These are phyloP conservation scores for Bovichtus diacanthus DNA, from an alignment of 2,797 vertebrate genomes.

Conservation along the genomic window DNA sequence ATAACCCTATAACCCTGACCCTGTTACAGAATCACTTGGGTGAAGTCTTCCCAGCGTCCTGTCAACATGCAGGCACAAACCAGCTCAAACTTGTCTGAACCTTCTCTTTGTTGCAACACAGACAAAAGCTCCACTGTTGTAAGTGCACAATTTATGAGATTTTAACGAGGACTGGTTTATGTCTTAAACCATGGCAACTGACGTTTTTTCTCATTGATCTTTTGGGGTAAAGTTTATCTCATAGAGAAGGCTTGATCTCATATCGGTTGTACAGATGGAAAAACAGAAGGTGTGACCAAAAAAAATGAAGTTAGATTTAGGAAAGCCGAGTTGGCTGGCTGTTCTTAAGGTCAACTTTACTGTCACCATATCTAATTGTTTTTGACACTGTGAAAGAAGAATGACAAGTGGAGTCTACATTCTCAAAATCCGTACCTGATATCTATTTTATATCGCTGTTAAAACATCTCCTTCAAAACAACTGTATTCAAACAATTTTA, in stretches of 20 bases:
- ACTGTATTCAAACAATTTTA: too few relatives aligned
- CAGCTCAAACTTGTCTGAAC: slow-evolving; percentile 61
- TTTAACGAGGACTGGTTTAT: slow-evolving; percentile 21
- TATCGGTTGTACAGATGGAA: too few relatives aligned
- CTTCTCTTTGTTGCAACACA: slow-evolving; percentile 16
- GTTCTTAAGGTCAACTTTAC: background rate
- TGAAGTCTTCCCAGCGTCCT: slow-evolving; percentile 7
- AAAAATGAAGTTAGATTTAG: background rate
- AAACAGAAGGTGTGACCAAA: background rate
- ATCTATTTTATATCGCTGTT: too few relatives aligned
- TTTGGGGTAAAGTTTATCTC: background rate
- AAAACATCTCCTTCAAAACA: too few relatives aligned
- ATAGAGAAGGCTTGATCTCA: background rate
- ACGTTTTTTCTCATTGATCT: background rate
- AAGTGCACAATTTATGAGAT: slow-evolving; percentile 13
- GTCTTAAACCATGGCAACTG: slow-evolving; percentile 23
- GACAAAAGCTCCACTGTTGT: slow-evolving; percentile 64
- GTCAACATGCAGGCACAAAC: slow-evolving; percentile 34
- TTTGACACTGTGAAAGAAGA: too few relatives aligned
- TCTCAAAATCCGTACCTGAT: too few relatives aligned
- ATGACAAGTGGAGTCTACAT: too few relatives aligned
- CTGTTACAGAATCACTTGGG: background rate
- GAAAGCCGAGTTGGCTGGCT: background rate
- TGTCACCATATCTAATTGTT: background rate
- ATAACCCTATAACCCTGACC: slow-evolving; percentile 6